Evolutionary conservation across 2,888 invertebrate genomes (phyloP).

Genomic region (Lissocephala sabroskyi): DNA sequence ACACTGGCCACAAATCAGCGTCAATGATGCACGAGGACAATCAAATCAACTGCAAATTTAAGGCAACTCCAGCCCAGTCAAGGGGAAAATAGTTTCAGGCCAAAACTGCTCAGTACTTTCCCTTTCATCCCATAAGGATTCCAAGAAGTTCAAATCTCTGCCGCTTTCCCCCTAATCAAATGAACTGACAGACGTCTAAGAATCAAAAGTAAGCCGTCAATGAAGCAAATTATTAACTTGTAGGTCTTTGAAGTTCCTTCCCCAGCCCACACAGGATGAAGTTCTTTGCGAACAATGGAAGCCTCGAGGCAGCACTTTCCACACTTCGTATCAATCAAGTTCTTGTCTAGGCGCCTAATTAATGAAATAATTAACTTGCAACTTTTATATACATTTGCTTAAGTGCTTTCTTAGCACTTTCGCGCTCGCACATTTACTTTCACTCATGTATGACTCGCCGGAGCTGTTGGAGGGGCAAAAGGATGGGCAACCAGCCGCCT

Average conservation of each 20-base stretch:
- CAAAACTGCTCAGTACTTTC: too few relatives aligned
- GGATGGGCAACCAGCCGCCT: conserved; percentile 1
- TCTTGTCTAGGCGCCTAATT: conserved; percentile 41
- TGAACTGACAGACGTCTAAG: not conserved
- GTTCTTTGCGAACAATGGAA: too few relatives aligned
- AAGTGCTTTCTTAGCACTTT: conserved; percentile 46
- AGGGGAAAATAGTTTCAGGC: too few relatives aligned
- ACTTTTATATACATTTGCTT: conserved; percentile 44
- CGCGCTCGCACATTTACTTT: not conserved
- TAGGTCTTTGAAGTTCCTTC: too few relatives aligned
- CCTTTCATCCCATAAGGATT: too few relatives aligned
- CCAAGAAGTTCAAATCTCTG: too few relatives aligned
- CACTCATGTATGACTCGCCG: not conserved
- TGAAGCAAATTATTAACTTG: too few relatives aligned
- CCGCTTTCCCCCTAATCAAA: too few relatives aligned
- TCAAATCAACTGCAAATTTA: conserved; percentile 11
- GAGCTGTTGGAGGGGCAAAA: not conserved
- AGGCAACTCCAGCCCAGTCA: too few relatives aligned
- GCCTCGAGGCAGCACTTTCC: conserved; percentile 21
- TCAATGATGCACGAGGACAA: conserved; percentile 7
- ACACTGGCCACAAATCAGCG: conserved; percentile 9
- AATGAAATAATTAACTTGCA: conserved; percentile 62
- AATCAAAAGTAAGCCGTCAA: too few relatives aligned
- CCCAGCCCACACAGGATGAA: too few relatives aligned
- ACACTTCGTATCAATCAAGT: conserved; percentile 54